Base-by-base conservation (phyloP, 1,140 invertebrate species). In the Solenopsis fugax region DNA sequence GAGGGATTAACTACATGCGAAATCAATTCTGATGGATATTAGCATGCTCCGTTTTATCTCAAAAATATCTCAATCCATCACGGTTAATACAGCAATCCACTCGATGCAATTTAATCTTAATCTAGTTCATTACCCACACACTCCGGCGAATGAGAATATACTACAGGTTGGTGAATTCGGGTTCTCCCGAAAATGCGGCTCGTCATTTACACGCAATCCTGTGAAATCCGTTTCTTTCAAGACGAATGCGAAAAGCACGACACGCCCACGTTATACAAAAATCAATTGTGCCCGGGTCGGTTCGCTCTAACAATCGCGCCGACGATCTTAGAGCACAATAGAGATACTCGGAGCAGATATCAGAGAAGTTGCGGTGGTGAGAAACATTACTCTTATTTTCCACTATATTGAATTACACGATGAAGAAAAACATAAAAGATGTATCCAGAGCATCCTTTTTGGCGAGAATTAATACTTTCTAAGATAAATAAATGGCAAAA, bases 181-280 rank as follows among this genome's bases (percentile, higher is more conserved):
- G 16, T 37, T 71, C 77, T 54, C n/a, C 16, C 21, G 65, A 75
- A 84, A 84, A 84, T 60, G 41, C 69, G 41, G 54, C 41, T 73
- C 69, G 71, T 84, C 69, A 75, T 84, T 84, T 84, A 84, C 67
- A 84, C 80, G 80, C 80, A 50, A 84, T 84, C 80, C 80, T 0
- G 29, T 2, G 45, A 84, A 84, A 84, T 60, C 80, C 69, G 41
- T 62, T 84, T 84, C 80, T 84, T 84, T 73, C 80, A 48, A 37
- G 37, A 13, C 41, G 41, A 18, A 60, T 60, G n/a, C 56, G 29
- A 6, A 62, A 34, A 29, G 52, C 69, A 54, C 69, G 54, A 84
- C 52, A 84, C 41, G 80, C 67, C 80, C 41, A 73, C 37, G 24
- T 84, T 84, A 60, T 62, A 73, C 54, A 62, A 75, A 73, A 84